Evolutionary conservation across 2,888 invertebrate genomes (phyloP).

Genomic region (Caprella mutica): DNA sequence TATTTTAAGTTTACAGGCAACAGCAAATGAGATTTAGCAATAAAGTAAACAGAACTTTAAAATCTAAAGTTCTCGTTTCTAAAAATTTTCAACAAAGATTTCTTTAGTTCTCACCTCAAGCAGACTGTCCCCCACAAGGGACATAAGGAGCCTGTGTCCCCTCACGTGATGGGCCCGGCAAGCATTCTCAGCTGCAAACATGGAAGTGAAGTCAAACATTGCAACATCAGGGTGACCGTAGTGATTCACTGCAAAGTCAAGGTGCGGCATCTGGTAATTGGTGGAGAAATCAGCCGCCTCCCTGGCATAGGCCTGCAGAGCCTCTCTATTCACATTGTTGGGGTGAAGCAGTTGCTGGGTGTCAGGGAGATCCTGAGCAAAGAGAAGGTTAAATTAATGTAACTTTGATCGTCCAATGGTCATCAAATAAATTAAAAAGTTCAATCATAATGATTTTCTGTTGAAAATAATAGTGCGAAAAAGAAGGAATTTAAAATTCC

Average conservation of each 20-base stretch:
- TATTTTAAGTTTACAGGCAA: too few relatives aligned
- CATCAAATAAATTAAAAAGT: neutral
- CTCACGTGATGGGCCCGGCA: slow-evolving; percentile 64
- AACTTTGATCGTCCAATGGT: neutral
- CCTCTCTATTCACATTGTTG: slow-evolving; percentile 82
- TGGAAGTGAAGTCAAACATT: slow-evolving; percentile 97
- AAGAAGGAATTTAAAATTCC: too few relatives aligned
- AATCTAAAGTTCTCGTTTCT: too few relatives aligned
- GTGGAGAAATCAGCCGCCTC: slow-evolving; percentile 94
- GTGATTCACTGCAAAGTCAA: slow-evolving; percentile 94
- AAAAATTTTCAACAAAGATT: too few relatives aligned
- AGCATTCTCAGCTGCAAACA: slow-evolving; percentile 95
- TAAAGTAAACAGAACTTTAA: too few relatives aligned
- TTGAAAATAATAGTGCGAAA: neutral
- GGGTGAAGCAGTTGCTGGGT: slow-evolving; percentile 72
- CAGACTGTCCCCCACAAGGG: slow-evolving; percentile 89
- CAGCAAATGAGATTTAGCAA: too few relatives aligned
- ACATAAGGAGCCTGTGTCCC: slow-evolving; percentile 71
- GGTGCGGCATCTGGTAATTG: slow-evolving; percentile 66
- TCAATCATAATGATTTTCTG: neutral
- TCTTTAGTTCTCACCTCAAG: slow-evolving; percentile 66
- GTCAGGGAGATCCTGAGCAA: slow-evolving; percentile 46
- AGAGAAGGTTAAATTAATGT: neutral
- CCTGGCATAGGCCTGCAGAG: slow-evolving; percentile 76
- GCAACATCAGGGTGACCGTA: slow-evolving; percentile 95